Conservation (phyloP, 2,797 vertebrate genomes). For the Passerculus sandwichensis region DNA sequence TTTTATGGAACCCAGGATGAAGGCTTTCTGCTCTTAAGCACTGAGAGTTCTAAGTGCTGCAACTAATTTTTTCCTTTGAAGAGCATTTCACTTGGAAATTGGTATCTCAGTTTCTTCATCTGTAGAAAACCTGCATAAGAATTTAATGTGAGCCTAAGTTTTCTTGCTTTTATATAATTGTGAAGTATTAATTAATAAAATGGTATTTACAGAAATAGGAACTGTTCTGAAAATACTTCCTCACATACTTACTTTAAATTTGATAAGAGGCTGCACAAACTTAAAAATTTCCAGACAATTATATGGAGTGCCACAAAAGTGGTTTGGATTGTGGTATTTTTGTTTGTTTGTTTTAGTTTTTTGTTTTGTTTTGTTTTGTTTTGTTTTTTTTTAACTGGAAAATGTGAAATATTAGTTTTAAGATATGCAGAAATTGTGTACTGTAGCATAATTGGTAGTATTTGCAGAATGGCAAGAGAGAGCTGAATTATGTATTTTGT, state of each 20-base stretch:
- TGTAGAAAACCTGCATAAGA: not conserved
- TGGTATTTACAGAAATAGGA: not conserved
- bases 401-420: not conserved
- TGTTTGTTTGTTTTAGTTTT: not conserved
- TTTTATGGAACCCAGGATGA: not conserved
- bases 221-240: not conserved
- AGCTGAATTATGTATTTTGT: slow-evolving; percentile 32
- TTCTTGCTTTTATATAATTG: not conserved
- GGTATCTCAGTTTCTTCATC: not conserved
- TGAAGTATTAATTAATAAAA: not conserved
- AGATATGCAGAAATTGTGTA: not conserved
- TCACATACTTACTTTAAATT: not conserved
- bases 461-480: slow-evolving; percentile 12
- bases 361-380: not conserved
- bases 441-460: not conserved
- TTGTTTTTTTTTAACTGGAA: not conserved
- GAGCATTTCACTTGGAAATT: not conserved
- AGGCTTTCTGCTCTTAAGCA: not conserved
- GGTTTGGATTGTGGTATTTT: not conserved
- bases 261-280: not conserved
- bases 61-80: not conserved
- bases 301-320: not conserved
- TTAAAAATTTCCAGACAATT: not conserved
- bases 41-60: not conserved
- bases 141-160: not conserved